Evolutionary conservation across 2,888 invertebrate species (phyloP), one percentile per base, ranked within the genome.

Genomic region (Microctonus brassicae): DNA sequence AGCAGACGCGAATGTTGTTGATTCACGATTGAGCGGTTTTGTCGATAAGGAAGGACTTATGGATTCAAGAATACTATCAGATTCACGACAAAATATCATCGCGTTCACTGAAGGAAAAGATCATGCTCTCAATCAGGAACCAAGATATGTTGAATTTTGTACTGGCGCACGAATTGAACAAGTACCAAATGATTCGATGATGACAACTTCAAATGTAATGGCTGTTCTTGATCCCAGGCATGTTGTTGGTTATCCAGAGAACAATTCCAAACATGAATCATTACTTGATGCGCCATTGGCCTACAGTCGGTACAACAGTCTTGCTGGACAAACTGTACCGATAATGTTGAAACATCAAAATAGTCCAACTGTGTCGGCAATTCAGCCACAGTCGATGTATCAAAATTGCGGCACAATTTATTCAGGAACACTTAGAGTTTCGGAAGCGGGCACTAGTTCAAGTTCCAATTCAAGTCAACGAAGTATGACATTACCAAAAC

Each of bases 331-430:
- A 62, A 87, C 87, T 0, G 87, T 87, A 2, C 87, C 87, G n/a
- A 87, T 87, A 55, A 86, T 85, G 3, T 68, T 87, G 55, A 87
- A 87, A 68, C 86, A 87, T 63, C 86, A 86, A 20, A 86, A 82
- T 63, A 72, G 75, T 13, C 77, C 85, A 0, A 81, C 86, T 6
- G 84, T 86, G n/a, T 83, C 87, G n/a, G 84, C 86, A 9, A 86
- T 84, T 34, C 86, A 84, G 58, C 81, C 86, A 2, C 87, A 86
- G 26, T 85, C 84, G 22, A 83, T 86, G 66, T 86, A 87, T 63
- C 87, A 87, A 66, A 87, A 87, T 55, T 86, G 86, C 29, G 87
- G 87, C 2, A 87, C 87, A 11, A 86, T 87, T 70, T 86, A 87
- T 73, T 85, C 87, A 3, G 87, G 87, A 0, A 84, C 87, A 9